Conservation (phyloP, 2,797 vertebrate species). For the Sebastolobus altivelis region DNA sequence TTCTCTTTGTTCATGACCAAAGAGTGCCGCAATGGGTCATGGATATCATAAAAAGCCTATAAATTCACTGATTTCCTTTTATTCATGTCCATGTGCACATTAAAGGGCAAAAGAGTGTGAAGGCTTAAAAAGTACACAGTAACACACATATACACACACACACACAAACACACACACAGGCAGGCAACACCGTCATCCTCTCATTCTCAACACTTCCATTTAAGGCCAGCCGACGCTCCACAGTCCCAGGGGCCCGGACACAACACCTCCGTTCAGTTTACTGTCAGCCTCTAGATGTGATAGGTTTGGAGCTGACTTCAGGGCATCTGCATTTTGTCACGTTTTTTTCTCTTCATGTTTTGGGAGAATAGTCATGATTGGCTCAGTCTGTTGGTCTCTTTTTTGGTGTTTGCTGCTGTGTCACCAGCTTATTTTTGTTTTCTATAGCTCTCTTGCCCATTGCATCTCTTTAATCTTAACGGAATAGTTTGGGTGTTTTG, state of each 20-base stretch:
- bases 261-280: conserved; percentile 60
- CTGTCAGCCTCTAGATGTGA: conserved; percentile 37
- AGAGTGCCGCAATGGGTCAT: neutral
- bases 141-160: conserved; percentile 23
- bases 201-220: conserved; percentile 70
- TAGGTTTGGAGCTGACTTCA: conserved; percentile 25
- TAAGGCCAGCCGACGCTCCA: conserved; percentile 64
- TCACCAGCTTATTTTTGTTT: neutral
- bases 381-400: neutral
- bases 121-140: conserved; percentile 8
- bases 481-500: too few species aligned
- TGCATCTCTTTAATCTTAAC: neutral
- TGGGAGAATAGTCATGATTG: neutral
- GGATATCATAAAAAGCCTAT: neutral
- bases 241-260: conserved; percentile 35
- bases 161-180: neutral
- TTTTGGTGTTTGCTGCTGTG: neutral
- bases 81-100: conserved; percentile 16
- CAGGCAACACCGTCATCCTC: conserved; percentile 26
- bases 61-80: neutral
- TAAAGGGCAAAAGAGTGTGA: conserved; percentile 12
- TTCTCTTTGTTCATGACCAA: conserved; percentile 7
- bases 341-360: conserved; percentile 12
- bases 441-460: neutral
- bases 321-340: conserved; percentile 23